These are phyloP conservation scores for Helostoma temminkii DNA, from an alignment of 2,797 vertebrate genomes.

Conservation along the genomic window DNA sequence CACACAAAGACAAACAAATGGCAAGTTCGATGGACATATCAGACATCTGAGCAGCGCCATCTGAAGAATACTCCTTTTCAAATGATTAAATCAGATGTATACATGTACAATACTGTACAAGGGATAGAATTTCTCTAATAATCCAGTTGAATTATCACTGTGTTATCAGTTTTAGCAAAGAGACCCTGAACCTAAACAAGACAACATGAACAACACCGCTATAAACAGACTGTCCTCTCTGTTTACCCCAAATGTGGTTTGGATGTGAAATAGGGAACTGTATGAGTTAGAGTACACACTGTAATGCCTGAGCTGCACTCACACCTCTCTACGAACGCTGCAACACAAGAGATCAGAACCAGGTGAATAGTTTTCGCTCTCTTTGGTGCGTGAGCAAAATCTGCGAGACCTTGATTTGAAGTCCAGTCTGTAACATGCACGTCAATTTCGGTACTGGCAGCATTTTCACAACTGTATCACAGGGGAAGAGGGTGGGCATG, in stretches of 20 bases:
- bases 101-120: conserved; percentile 50
- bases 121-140: conserved; percentile 43
- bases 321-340: conserved; percentile 53
- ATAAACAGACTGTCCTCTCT: conserved; percentile 68
- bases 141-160: conserved; percentile 41
- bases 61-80: conserved; percentile 47
- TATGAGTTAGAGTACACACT: conserved; percentile 54
- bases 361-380: conserved; percentile 57
- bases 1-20: conserved; percentile 72
- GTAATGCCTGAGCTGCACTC: conserved; percentile 60
- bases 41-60: conserved; percentile 47
- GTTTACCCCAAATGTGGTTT: conserved; percentile 47
- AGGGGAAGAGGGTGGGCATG: background rate
- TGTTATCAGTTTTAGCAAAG: conserved; percentile 52
- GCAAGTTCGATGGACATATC: conserved; percentile 51
- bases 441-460: conserved; percentile 55
- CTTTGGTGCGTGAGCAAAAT: conserved; percentile 79
- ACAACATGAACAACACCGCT: conserved; percentile 55
- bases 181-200: conserved; percentile 65
- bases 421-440: conserved; percentile 70
- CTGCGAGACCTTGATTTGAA: conserved; percentile 55
- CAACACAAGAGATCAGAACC: conserved; percentile 44
- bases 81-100: conserved; percentile 52
- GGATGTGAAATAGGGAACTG: conserved; percentile 46
- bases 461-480: conserved; percentile 41